Conservation (phyloP, 2,888 invertebrate genomes). For the Thera britannica region DNA sequence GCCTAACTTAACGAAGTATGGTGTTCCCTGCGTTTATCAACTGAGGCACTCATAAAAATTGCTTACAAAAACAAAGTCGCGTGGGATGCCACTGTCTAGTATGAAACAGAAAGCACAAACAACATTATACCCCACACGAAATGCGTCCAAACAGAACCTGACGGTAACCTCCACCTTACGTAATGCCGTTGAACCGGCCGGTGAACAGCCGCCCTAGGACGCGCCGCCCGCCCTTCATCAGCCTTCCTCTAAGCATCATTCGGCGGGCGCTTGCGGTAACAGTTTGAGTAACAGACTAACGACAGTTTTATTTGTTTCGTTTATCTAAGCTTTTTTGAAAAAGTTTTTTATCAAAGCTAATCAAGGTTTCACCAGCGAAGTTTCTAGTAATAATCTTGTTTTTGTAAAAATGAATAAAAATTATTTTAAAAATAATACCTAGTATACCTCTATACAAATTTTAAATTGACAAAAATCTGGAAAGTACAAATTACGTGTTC, state of each 20-base stretch:
- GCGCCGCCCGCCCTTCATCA: constrained; percentile 37
- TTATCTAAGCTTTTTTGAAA: not conserved
- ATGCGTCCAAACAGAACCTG: constrained; percentile 16
- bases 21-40: no score
- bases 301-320: not conserved
- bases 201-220: constrained; percentile 42
- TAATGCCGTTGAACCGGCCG: constrained; percentile 29
- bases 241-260: constrained; percentile 25
- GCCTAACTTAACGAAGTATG: no score
- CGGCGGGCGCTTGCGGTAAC: not conserved
- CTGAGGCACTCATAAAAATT: not conserved
- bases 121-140: not conserved
- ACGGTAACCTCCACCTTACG: constrained; percentile 25
- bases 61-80: not conserved
- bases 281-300: not conserved
- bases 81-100: not conserved
- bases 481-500: no score
- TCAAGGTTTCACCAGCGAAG: no score
- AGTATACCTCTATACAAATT: no score
- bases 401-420: no score
- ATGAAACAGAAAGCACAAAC: not conserved
- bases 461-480: no score
- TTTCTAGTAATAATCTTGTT: no score
- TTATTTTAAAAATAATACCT: no score
- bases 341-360: not conserved